Evolutionary conservation across 2,797 vertebrate genomes (phyloP), one percentile per base, ranked within the genome.

Genomic region (Sebastes dallii): DNA sequence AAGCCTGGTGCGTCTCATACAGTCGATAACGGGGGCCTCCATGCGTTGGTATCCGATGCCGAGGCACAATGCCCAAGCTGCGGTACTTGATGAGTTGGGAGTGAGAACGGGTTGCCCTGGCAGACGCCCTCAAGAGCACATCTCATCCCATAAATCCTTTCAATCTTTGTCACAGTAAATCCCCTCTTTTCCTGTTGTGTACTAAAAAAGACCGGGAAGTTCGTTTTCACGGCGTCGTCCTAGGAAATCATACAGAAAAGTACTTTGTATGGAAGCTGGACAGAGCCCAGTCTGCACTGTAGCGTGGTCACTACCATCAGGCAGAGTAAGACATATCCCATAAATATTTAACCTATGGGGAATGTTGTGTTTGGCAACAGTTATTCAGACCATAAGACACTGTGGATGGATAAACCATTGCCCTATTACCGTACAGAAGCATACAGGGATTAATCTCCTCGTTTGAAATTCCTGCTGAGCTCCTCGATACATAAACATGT

Each of bases 361-460:
- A 84, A 79, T 88, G 83, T 85, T 90, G 72, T 81, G 58, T 92
- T 91, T 85, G 90, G 91, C 86, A 66, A 3, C 24, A 13, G 30
- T 22, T 67, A 52, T 64, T 64, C 62, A 80, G 82, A 39, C 78
- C 80, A 60, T 61, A 65, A 65, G 66, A 76, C 65, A 77, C 58
- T 25, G 72, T 64, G 66, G 70, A 85, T 82, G 88, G 80, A 85
- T 81, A 81, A 75, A 73, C 50, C 71, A 72, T 74, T 66, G 60
- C 68, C 70, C 34, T 42, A 36, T 75, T 66, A 79, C 73, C 6
- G 54, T 80, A 81, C 59, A 86, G 77, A 86, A 39, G 61, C 66
- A 78, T 39, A 62, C n/a, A 27, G 69, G 60, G 79, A 90, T 92
- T 91, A 65, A 85, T 92, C 70, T 84, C 58, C 59, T 69, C 32